Conservation (phyloP, 2,888 invertebrate species). For the Lasioglossum villosulum region DNA sequence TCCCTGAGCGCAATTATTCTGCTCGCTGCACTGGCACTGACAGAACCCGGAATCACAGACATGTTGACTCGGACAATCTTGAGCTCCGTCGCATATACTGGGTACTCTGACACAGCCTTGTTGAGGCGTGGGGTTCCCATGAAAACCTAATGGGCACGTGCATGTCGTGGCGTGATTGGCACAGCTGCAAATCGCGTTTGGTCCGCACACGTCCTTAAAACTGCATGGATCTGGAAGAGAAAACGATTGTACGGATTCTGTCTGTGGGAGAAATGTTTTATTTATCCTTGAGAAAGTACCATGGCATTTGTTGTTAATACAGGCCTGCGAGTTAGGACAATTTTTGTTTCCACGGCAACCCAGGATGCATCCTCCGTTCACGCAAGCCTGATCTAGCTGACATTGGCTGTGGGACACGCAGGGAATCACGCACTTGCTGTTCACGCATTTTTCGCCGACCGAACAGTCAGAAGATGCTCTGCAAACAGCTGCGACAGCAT, state of each 20-base stretch:
- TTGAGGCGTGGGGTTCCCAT: conserved; percentile 94
- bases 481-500: conserved; percentile 86
- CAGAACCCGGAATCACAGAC: conserved; percentile 92
- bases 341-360: conserved; percentile 95
- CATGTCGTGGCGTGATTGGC: conserved; percentile 91
- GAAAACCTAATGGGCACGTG: conserved; percentile 93
- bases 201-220: conserved; percentile 91
- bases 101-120: conserved; percentile 95
- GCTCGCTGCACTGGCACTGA: conserved; percentile 91
- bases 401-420: conserved; percentile 94
- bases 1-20: conserved; percentile 91
- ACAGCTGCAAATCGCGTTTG: conserved; percentile 93
- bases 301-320: conserved; percentile 93
- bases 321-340: conserved; percentile 91
- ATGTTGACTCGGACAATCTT: conserved; percentile 91
- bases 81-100: conserved; percentile 88
- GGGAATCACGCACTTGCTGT: conserved; percentile 92
- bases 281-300: conserved; percentile 72
- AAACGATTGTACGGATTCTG: neutral
- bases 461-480: conserved; percentile 92
- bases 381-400: conserved; percentile 91
- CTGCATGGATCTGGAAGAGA: conserved; percentile 90
- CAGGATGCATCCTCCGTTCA: conserved; percentile 91
- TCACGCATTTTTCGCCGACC: conserved; percentile 90
- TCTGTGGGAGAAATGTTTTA: neutral